Evolutionary conservation across 1,140 invertebrate species (phyloP).

Genomic region (Platyura marginata): DNA sequence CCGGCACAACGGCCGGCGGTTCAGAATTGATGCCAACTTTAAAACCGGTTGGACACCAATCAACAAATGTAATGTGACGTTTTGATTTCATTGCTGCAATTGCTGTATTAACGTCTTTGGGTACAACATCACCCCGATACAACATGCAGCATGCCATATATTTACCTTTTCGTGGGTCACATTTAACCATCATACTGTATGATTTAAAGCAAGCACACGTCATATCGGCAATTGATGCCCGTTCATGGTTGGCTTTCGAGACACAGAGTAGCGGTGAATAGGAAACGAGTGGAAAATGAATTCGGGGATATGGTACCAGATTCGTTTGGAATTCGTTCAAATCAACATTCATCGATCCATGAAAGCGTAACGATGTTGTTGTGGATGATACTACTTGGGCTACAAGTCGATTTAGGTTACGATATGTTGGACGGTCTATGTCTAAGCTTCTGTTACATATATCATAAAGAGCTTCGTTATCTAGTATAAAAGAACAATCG

Average conservation of each 20-base stretch:
- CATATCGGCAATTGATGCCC: conserved; percentile 41
- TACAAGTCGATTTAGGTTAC: conserved; percentile 47
- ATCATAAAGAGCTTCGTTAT: conserved; percentile 65
- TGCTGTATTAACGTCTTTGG: conserved; percentile 38
- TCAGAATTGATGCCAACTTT: conserved; percentile 45
- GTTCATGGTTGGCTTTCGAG: conserved; percentile 42
- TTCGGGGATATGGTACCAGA: no score
- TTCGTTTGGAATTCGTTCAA: conserved; percentile 57
- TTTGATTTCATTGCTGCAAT: neutral
- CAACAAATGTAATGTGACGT: neutral
- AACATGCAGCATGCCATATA: conserved; percentile 55
- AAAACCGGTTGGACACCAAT: no score
- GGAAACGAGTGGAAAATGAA: conserved; percentile 50
- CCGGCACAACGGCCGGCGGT: conserved; percentile 38
- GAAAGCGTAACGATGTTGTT: conserved; percentile 53
- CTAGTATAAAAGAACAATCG: conserved; percentile 58
- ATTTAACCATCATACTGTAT: conserved; percentile 56
- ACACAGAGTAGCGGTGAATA: conserved; percentile 50
- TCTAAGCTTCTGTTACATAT: conserved; percentile 44
- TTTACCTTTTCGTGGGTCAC: conserved; percentile 37
- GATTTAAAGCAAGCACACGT: conserved; percentile 52
- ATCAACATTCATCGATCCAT: conserved; percentile 58
- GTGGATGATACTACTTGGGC: conserved; percentile 46
- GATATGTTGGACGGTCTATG: conserved; percentile 46
- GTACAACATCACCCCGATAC: conserved; percentile 46